Conservation (phyloP, 1,140 invertebrate species). For the Papilio dardanus region DNA sequence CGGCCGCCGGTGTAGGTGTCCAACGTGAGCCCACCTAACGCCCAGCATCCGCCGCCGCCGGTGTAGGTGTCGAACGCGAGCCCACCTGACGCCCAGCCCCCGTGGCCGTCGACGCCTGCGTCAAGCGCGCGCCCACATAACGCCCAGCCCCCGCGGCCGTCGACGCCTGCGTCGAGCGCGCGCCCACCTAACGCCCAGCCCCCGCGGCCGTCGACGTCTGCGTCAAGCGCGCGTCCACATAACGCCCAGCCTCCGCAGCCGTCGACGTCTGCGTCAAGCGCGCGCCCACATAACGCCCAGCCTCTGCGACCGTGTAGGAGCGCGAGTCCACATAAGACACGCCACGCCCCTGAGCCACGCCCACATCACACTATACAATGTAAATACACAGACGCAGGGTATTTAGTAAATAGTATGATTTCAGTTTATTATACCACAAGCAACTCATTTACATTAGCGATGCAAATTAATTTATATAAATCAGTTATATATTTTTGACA, state of each 20-base stretch:
- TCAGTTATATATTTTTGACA: background rate
- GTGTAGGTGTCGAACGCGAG: constrained; percentile 70
- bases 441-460: background rate
- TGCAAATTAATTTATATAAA: background rate
- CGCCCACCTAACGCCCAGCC: constrained; percentile 76
- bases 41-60: constrained; percentile 80
- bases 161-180: constrained; percentile 67
- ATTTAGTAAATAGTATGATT: background rate
- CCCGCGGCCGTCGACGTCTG: constrained; percentile 78
- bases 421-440: background rate
- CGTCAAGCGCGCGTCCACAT: constrained; percentile 73
- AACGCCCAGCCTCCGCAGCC: constrained; percentile 84
- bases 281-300: constrained; percentile 56
- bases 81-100: constrained; percentile 85
- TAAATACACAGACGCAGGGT: constrained; percentile 5
- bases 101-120: constrained; percentile 69
- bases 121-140: constrained; percentile 72
- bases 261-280: constrained; percentile 66
- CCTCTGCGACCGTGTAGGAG: too few relatives aligned
- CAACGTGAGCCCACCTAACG: constrained; percentile 73
- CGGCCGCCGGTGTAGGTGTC: constrained; percentile 68
- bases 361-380: background rate
- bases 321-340: constrained; percentile 29
- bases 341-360: background rate
- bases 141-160: constrained; percentile 83